These are phyloP conservation scores for Synodontis membranacea DNA, from an alignment of 2,113 vertebrate genomes.

Conservation along the genomic window DNA sequence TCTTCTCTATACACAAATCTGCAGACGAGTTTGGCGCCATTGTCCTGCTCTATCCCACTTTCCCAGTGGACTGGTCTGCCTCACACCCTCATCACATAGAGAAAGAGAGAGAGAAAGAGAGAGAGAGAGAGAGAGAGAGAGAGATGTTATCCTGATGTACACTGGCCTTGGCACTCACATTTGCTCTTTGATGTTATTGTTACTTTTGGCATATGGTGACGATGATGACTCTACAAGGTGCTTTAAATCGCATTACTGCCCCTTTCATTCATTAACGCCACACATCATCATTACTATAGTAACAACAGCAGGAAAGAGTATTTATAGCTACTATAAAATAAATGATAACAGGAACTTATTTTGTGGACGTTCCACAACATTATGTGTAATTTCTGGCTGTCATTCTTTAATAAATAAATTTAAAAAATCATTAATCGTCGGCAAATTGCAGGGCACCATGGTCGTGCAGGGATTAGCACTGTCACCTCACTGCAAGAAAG, in stretches of 20 bases:
- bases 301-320: background rate
- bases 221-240: conserved; percentile 36
- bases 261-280: background rate
- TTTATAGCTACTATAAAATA: background rate
- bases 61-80: conserved; percentile 20
- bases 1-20: conserved; percentile 30
- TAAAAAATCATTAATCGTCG: background rate
- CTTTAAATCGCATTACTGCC: conserved; percentile 10
- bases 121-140: conserved; percentile 18
- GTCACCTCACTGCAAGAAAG: no score
- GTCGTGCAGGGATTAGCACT: no score
- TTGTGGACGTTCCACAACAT: background rate
- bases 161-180: conserved; percentile 9
- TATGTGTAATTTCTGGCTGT: background rate
- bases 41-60: conserved; percentile 8
- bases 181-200: conserved; percentile 41
- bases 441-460: no score
- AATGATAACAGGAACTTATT: background rate
- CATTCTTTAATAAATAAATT: no score
- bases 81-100: background rate
- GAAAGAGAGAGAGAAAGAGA: background rate
- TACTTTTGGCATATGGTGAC: conserved; percentile 17
- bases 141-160: conserved; percentile 5
- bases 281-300: background rate
- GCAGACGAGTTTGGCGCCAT: conserved; percentile 22